Percentiles rank a stretch among this genome's conserved stretches.
Conservation (phyloP, 2,113 vertebrate genomes). For the Lophius piscatorius region DNA sequence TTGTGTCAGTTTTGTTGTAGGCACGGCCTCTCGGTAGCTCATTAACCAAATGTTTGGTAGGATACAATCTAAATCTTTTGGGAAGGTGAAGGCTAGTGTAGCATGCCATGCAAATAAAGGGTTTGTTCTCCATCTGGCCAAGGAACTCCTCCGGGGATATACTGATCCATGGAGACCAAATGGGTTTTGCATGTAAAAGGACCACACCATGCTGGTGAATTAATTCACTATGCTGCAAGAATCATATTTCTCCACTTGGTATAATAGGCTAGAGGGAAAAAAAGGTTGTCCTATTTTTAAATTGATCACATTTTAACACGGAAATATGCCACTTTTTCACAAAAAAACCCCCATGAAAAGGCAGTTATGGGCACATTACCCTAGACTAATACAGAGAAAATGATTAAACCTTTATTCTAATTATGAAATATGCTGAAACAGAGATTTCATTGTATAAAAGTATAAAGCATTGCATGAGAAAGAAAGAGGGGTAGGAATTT, state of each 20-base stretch:
- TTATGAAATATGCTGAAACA: no score
- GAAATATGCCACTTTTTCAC: constrained; percentile 17
- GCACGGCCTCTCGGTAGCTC: constrained; percentile 62
- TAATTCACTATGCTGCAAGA: constrained; percentile 33
- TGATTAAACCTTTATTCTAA: no score
- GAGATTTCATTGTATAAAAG: no score
- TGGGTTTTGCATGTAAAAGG: constrained; percentile 54
- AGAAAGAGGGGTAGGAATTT: no score
- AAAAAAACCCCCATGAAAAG: constrained; percentile 2
- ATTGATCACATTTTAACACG: constrained; percentile 15
- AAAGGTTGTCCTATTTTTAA: constrained; percentile 14
- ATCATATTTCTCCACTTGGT: constrained; percentile 31
- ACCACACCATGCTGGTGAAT: constrained; percentile 44
- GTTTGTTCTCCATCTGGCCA: constrained; percentile 70
- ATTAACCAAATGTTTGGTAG: constrained; percentile 75
- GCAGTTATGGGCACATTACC: no score
- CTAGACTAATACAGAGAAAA: no score
- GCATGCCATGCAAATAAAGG: constrained; percentile 71
- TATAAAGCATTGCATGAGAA: no score
- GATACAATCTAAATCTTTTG: constrained; percentile 69
- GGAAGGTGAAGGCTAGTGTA: constrained; percentile 69
- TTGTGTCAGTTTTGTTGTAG: constrained; percentile 59
- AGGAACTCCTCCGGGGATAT: constrained; percentile 64
- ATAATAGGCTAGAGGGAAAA: constrained; percentile 21
- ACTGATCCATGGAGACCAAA: constrained; percentile 56